Evolutionary conservation across 1,140 invertebrate species (phyloP).

Genomic region (Dendrolimus kikuchii): DNA sequence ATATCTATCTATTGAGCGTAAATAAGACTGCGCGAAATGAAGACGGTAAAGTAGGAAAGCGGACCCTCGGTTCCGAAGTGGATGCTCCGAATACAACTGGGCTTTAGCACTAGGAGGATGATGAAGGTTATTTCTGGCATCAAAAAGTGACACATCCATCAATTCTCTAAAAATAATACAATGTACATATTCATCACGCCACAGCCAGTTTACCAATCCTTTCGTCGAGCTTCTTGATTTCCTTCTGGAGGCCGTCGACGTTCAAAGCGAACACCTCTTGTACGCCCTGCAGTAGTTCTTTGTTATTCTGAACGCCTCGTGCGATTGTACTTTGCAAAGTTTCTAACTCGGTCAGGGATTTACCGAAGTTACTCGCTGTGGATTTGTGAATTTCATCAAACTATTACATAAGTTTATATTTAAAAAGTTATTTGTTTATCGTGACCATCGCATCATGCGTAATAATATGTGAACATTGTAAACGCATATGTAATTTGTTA

Average conservation of each 20-base stretch:
- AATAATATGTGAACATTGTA: neutral
- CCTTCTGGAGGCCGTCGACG: conserved; percentile 82
- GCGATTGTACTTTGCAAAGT: conserved; percentile 84
- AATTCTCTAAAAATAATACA: no score
- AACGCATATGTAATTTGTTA: neutral
- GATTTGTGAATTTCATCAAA: conserved; percentile 25
- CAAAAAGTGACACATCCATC: no score
- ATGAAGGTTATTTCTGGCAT: no score
- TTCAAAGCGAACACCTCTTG: conserved; percentile 86
- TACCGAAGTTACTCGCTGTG: conserved; percentile 88
- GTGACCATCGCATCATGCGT: no score
- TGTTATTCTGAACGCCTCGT: conserved; percentile 82
- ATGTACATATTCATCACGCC: conserved; percentile 30
- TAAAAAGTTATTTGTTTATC: no score
- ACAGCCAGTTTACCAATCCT: conserved; percentile 71
- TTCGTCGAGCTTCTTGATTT: conserved; percentile 82
- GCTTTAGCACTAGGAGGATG: no score
- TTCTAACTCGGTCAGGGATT: conserved; percentile 87
- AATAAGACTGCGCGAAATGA: no score
- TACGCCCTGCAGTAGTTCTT: conserved; percentile 83
- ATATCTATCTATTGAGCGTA: no score
- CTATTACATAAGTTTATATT: no score
- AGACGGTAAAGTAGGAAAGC: no score
- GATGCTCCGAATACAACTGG: no score
- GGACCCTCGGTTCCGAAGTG: no score